Conservation (phyloP, 2,113 vertebrate genomes). For the Dicrurus megarhynchus region DNA sequence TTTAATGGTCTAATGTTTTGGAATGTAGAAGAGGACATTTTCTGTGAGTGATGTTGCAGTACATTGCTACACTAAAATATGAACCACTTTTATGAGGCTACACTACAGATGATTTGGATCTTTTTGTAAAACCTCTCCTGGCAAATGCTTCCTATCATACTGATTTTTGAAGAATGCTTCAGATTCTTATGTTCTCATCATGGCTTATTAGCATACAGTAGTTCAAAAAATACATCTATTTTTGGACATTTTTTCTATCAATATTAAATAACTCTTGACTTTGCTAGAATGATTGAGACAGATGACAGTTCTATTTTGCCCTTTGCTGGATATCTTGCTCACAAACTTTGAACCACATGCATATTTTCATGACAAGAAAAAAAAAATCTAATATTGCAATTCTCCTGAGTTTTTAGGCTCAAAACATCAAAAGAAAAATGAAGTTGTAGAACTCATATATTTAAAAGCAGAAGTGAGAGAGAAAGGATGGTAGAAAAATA, state of each 20-base stretch:
- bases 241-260: background rate
- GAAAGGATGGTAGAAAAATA: background rate
- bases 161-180: slow-evolving; percentile 46
- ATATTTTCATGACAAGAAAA: background rate
- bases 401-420: background rate
- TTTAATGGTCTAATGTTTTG: slow-evolving; percentile 16
- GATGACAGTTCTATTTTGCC: background rate
- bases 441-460: background rate
- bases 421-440: background rate
- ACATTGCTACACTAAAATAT: background rate
- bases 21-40: slow-evolving; percentile 34
- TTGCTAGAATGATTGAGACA: background rate
- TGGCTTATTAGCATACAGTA: slow-evolving; percentile 18
- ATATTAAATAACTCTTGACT: background rate
- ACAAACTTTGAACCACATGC: background rate
- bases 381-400: background rate
- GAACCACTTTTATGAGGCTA: slow-evolving; percentile 11
- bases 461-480: background rate
- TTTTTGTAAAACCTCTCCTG: slow-evolving; percentile 22
- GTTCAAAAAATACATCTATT: background rate
- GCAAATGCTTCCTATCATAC: background rate
- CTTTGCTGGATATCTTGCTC: background rate
- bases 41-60: background rate
- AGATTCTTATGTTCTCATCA: background rate
- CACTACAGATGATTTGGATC: background rate